Percentiles rank a stretch among this genome's conserved stretches.
phyloP scores from a whole-genome alignment of 2,113 vertebrate species.

The Lynx canadensis region DNA sequence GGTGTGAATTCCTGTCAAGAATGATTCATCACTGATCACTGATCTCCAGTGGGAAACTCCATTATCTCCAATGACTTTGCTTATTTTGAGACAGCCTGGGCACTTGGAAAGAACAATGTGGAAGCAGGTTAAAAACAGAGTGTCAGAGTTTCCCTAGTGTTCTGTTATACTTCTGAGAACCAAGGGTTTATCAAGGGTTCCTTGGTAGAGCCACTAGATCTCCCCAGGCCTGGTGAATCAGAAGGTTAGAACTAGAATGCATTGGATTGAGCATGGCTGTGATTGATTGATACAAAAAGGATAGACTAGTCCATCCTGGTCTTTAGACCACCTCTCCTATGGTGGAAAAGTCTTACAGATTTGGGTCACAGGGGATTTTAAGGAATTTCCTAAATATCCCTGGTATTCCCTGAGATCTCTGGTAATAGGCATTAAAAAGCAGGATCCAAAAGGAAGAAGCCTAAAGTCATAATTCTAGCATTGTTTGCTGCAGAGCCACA shows the following conservation, averaged over 20 bases:
- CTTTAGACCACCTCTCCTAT: background rate
- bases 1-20: background rate
- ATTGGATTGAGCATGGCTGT: background rate
- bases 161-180: background rate
- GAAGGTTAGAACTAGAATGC: background rate
- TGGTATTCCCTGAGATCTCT: background rate
- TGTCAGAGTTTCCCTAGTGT: background rate
- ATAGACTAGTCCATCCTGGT: background rate
- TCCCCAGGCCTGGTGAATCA: background rate
- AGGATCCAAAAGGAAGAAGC: background rate
- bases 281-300: fast-evolving
- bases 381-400: background rate
- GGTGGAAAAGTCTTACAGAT: background rate
- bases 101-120: background rate
- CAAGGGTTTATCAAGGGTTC: background rate
- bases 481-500: background rate
- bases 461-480: conserved; percentile 21
- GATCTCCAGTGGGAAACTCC: background rate
- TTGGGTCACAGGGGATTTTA: background rate
- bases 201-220: background rate
- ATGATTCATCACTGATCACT: background rate
- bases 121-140: background rate
- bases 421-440: background rate
- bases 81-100: background rate
- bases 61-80: background rate